Base-by-base conservation (phyloP, 2,797 vertebrate genomes). In the Spheniscus humboldti region DNA sequence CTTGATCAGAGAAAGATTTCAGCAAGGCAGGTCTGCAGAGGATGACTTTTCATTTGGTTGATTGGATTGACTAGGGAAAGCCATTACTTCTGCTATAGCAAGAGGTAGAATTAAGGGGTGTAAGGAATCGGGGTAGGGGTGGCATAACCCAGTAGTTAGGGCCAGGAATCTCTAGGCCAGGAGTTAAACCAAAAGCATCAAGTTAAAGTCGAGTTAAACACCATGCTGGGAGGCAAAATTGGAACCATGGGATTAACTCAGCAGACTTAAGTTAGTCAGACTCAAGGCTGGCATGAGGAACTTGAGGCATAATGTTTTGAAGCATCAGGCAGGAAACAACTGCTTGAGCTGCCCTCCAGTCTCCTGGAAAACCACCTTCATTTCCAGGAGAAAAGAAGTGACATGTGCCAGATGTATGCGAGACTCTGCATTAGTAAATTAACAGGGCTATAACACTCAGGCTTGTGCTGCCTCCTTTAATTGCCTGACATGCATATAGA, bases 351-450 rank as follows among this genome's bases (percentile, higher is more conserved):
- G 94, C 94, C 95, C 94, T 95, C 82, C 45, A 71, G 80, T 87
- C 93, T 96, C 71, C 77, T 97, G 85, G 71, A 95, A 96, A 96
- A 95, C 86, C 80, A 94, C 96, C 93, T 96, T 95, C 88, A 30
- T 90, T 94, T 95, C 82, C 92, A 93, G 90, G 86, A 97, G 92
- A 92, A 94, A 92, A 95, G 71, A 86, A 97, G 82, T 96, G 96
- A 95, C 97, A 91, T 93, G 83, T 94, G 95, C 95, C 96, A 96
- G 96, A 95, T 97, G 94, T 97, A 95, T 28, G 22, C 1, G 93
- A 92, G 93, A 79, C 96, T 95, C 74, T 96, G 96, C 92, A 92
- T 96, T 97, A 97, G 95, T 96, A 95, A 95, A 95, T 97, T 96
- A 97, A 92, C 96, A 96, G 90, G 93, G 86, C 94, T 96, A 4